These are phyloP conservation scores for Myiotriccus ornatus DNA, from an alignment of 2,797 vertebrate genomes.

Conservation along the genomic window DNA sequence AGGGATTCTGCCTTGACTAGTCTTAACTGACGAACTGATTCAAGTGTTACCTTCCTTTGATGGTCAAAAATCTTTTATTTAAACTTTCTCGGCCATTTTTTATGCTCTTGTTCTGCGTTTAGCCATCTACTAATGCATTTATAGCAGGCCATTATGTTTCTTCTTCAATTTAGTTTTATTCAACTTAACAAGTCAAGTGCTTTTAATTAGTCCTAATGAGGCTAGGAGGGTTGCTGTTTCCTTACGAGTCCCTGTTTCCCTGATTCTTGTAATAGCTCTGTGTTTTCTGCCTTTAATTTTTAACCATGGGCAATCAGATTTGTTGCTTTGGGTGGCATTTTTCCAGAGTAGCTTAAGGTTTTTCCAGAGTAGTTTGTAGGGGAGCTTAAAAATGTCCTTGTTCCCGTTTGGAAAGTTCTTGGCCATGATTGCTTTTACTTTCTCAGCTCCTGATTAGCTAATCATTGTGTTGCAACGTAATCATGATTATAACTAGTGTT, in stretches of 20 bases:
- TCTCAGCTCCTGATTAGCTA: not conserved
- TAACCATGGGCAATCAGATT: not conserved
- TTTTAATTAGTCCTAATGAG: not conserved
- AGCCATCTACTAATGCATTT: not conserved
- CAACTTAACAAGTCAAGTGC: not conserved
- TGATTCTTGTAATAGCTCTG: not conserved
- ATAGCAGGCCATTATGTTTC: not conserved
- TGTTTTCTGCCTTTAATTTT: not conserved
- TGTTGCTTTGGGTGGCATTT: not conserved
- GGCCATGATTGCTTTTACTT: not conserved
- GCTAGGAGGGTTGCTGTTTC: not conserved
- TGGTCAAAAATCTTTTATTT: not conserved
- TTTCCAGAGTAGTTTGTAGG: not conserved
- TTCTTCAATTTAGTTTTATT: not conserved
- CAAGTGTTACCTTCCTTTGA: not conserved
- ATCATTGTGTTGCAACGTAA: not conserved
- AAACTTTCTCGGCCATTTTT: not conserved
- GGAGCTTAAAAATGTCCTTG: not conserved
- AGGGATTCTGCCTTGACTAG: not conserved
- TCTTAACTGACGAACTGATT: not conserved
- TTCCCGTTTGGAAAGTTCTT: not conserved
- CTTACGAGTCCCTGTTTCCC: not conserved
- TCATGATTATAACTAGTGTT: not conserved
- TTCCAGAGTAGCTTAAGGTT: not conserved
- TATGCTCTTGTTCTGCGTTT: not conserved